phyloP scores from a whole-genome alignment of 2,113 vertebrate genomes.

The Ptychochromis oligacanthus region DNA sequence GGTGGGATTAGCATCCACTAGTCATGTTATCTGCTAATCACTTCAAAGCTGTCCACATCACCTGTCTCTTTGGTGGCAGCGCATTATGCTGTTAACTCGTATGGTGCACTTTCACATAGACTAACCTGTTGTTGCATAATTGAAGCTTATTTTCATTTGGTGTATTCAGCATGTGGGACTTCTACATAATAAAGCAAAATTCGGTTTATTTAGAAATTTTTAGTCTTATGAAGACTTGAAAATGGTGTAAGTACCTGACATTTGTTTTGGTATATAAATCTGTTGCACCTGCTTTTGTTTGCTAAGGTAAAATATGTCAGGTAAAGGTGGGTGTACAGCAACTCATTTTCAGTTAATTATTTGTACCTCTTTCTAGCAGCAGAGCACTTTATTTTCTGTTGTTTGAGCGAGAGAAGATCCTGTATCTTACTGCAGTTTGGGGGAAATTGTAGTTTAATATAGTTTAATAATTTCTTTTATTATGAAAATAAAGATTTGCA shows the following conservation, averaged over 20 bases:
- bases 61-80: background rate
- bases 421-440: background rate
- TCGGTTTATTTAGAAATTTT: background rate
- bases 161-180: background rate
- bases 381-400: background rate
- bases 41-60: constrained; percentile 22
- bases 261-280: no score
- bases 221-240: background rate
- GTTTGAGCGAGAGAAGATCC: background rate
- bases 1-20: constrained; percentile 34
- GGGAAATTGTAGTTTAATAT: background rate
- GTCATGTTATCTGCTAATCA: constrained; percentile 44
- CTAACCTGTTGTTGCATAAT: background rate
- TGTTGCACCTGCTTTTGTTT: no score
- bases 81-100: constrained; percentile 9
- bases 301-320: background rate
- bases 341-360: no score
- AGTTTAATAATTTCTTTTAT: background rate
- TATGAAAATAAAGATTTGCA: background rate
- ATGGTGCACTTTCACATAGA: background rate
- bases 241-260: no score
- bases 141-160: background rate
- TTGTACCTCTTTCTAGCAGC: no score
- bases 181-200: background rate
- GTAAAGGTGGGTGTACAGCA: no score